Percentiles rank a stretch among this genome's conserved stretches.
Evolutionary conservation across 2,888 invertebrate species (phyloP).

Genomic region (Nipponacmea schrenckii): DNA sequence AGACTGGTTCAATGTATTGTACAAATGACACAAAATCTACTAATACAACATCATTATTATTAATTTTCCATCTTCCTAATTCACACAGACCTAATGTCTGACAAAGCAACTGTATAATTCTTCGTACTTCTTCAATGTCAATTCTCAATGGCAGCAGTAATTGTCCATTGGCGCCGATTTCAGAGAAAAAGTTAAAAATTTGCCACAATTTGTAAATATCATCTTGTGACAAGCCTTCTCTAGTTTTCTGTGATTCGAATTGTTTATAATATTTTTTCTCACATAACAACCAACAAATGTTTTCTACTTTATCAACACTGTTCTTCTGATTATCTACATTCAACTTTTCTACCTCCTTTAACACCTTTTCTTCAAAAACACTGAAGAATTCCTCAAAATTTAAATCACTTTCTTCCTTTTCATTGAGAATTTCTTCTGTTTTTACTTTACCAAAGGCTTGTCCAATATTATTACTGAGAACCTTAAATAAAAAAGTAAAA

Average conservation of each 20-base stretch:
- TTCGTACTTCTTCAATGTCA: slow-evolving; percentile 52
- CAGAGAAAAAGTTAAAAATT: slow-evolving; percentile 81
- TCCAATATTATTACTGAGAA: slow-evolving; percentile 84
- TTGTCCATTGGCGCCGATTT: slow-evolving; percentile 68
- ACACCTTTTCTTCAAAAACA: slow-evolving; percentile 25
- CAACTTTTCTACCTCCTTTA: slow-evolving; percentile 23
- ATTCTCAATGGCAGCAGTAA: slow-evolving; percentile 45
- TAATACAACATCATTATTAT: slow-evolving; percentile 9
- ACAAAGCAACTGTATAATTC: slow-evolving; percentile 31
- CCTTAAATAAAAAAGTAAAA: slow-evolving; percentile 71
- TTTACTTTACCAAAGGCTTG: slow-evolving; percentile 81
- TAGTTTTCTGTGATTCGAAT: slow-evolving; percentile 69
- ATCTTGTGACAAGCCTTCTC: slow-evolving; percentile 68
- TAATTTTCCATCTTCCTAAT: slow-evolving; percentile 15
- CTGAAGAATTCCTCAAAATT: slow-evolving; percentile 28
- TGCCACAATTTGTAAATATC: slow-evolving; percentile 69
- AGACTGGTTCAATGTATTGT: slow-evolving; percentile 12
- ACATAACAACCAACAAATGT: slow-evolving; percentile 85
- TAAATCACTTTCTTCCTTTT: slow-evolving; percentile 69
- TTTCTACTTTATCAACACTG: slow-evolving; percentile 71
- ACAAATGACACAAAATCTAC: slow-evolving; percentile 33
- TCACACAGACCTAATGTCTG: slow-evolving; percentile 25
- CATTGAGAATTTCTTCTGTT: slow-evolving; percentile 83
- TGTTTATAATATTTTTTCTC: slow-evolving; percentile 75
- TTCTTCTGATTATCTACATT: background rate